Percentiles rank a stretch among this genome's conserved stretches.
phyloP scores from a whole-genome alignment of 1,140 invertebrate species.

The Andricus grossulariae region DNA sequence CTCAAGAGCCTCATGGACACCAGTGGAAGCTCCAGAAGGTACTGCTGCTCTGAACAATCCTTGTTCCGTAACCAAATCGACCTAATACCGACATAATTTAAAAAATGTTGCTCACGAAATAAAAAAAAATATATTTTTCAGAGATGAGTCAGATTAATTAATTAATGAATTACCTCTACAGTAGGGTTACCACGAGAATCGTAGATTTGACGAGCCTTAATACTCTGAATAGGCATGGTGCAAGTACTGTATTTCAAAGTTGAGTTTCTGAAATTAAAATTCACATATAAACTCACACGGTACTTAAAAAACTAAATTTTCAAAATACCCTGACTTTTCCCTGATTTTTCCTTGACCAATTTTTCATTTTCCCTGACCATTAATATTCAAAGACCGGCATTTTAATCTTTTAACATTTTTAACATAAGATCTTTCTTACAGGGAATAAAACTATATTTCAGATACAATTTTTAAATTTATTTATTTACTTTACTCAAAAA shows the following conservation, averaged over 20 bases:
- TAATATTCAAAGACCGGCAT: too few species aligned
- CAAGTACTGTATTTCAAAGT: conserved; percentile 54
- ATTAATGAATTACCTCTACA: conserved; percentile 89
- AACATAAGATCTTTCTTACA: too few species aligned
- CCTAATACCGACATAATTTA: conserved; percentile 55
- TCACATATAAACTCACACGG: background rate
- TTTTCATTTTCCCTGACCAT: too few species aligned
- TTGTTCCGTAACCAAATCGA: conserved; percentile 81
- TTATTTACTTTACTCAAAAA: too few species aligned
- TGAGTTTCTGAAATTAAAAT: conserved; percentile 48
- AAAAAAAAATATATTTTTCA: background rate
- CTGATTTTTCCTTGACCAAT: too few species aligned
- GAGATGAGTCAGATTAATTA: background rate
- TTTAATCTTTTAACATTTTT: too few species aligned
- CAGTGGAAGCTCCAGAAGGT: conserved; percentile 98
- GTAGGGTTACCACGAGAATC: conserved; percentile 99
- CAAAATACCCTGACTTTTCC: too few species aligned
- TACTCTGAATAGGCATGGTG: conserved; percentile 87
- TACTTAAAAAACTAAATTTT: background rate
- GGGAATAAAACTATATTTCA: too few species aligned
- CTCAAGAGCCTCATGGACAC: conserved; percentile 97
- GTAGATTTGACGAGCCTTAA: conserved; percentile 97
- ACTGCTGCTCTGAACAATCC: conserved; percentile 97
- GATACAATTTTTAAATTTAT: background rate
- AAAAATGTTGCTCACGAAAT: conserved; percentile 1